A percentile compares a stretch with the other conserved stretches of the same genome.
phyloP scores from a whole-genome alignment of 2,113 vertebrate species.

The Coregonus clupeaformis region DNA sequence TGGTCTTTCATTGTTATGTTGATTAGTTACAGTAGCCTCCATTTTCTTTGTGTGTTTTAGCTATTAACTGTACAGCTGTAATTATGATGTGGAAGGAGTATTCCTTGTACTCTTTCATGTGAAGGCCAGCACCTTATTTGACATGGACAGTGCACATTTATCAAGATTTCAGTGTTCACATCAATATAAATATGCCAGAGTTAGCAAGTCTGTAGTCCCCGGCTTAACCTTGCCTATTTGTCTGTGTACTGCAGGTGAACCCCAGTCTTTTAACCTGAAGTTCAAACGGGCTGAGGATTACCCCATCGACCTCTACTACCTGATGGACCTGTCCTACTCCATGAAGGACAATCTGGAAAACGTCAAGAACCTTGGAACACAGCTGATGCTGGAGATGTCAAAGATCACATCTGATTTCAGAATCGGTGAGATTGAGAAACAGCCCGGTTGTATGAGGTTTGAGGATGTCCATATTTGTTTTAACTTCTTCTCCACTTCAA shows the following conservation, averaged over 20 bases:
- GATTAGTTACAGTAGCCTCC: neutral
- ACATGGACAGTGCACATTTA: too few relatives aligned
- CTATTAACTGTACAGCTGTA: neutral
- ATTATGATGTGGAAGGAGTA: neutral
- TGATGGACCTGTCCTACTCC: constrained; percentile 97
- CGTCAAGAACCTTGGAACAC: constrained; percentile 93
- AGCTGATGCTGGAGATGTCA: constrained; percentile 89
- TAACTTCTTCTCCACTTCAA: neutral
- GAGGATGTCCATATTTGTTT: neutral
- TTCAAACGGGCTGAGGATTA: constrained; percentile 97
- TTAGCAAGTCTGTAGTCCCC: neutral
- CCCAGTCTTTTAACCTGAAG: constrained; percentile 85
- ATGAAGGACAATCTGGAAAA: constrained; percentile 99
- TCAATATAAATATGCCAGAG: too few relatives aligned
- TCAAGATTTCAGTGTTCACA: too few relatives aligned
- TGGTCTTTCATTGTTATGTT: neutral
- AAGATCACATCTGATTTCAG: constrained; percentile 94
- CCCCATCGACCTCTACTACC: constrained; percentile 96
- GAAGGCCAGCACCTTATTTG: neutral
- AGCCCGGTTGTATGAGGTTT: neutral
- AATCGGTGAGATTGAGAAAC: constrained; percentile 80
- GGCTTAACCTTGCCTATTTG: neutral
- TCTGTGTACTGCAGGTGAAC: constrained; percentile 80
- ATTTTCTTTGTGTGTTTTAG: neutral
- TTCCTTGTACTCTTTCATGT: neutral